phyloP scores from a whole-genome alignment of 2,797 vertebrate species.

The Phoeniculus purpureus region DNA sequence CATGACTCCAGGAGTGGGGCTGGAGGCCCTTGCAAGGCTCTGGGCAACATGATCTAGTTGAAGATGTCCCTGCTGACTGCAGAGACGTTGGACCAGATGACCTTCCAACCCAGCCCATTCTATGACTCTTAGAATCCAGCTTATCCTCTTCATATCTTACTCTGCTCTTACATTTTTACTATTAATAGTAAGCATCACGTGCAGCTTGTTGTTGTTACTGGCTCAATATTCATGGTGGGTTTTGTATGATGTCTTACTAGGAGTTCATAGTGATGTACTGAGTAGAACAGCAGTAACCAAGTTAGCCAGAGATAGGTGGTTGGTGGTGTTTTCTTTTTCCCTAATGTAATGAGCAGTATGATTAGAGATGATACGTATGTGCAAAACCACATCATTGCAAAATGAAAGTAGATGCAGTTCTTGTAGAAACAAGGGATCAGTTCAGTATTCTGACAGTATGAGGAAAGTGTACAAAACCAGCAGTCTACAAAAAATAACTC shows the following conservation, averaged over 20 bases:
- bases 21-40: too few relatives aligned
- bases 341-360: neutral
- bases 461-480: neutral
- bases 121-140: neutral
- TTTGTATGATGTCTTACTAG: neutral
- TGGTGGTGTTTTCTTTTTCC: neutral
- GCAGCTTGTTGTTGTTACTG: neutral
- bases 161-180: neutral
- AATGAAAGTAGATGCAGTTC: neutral
- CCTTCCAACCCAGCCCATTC: too few relatives aligned
- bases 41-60: too few relatives aligned
- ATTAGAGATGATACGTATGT: neutral
- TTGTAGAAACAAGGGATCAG: neutral
- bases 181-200: neutral
- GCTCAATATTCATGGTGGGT: fast-evolving
- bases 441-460: neutral
- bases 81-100: too few relatives aligned
- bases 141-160: neutral
- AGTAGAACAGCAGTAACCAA: neutral
- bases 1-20: too few relatives aligned
- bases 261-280: neutral
- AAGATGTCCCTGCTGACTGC: too few relatives aligned
- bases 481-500: neutral
- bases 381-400: neutral
- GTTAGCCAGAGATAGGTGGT: neutral